Evolutionary conservation across 2,888 invertebrate genomes (phyloP).

Genomic region (Brachyopa scutellaris): DNA sequence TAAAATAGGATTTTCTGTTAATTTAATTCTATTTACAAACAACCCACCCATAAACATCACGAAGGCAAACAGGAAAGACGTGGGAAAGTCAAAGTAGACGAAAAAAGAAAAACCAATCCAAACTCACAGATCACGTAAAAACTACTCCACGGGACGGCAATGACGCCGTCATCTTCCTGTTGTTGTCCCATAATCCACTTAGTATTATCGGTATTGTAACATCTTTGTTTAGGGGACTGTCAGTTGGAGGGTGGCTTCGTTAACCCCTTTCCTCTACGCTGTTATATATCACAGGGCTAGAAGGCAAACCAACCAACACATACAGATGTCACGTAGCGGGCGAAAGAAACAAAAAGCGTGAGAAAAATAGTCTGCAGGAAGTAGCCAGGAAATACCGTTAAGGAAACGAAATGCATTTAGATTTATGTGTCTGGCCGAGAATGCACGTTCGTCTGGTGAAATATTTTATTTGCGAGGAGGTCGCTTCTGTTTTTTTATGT

Average conservation of each 20-base stretch:
- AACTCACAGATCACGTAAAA: constrained; percentile 40
- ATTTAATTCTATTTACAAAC: constrained; percentile 43
- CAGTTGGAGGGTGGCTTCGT: constrained; percentile 20
- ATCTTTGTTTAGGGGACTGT: constrained; percentile 56
- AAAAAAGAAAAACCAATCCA: constrained; percentile 11
- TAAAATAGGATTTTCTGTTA: not conserved
- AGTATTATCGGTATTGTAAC: constrained; percentile 64
- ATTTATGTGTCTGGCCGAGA: constrained; percentile 32
- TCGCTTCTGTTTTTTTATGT: not conserved
- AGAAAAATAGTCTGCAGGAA: not conserved
- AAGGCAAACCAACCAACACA: no score
- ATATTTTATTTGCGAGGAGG: constrained; percentile 16
- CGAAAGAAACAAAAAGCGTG: constrained; percentile 1
- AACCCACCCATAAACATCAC: not conserved
- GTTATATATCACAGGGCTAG: constrained; percentile 16
- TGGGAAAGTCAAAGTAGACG: constrained; percentile 14
- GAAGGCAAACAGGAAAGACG: constrained; percentile 1
- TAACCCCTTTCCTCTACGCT: constrained; percentile 50
- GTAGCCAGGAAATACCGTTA: not conserved
- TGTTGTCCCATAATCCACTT: constrained; percentile 62
- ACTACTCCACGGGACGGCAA: not conserved
- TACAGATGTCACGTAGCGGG: constrained; percentile 23
- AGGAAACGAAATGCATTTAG: constrained; percentile 34
- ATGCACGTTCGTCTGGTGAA: constrained; percentile 21
- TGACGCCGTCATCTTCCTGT: constrained; percentile 19